Base-by-base conservation (phyloP, 2,888 invertebrate species). In the Cerastoderma edule region DNA sequence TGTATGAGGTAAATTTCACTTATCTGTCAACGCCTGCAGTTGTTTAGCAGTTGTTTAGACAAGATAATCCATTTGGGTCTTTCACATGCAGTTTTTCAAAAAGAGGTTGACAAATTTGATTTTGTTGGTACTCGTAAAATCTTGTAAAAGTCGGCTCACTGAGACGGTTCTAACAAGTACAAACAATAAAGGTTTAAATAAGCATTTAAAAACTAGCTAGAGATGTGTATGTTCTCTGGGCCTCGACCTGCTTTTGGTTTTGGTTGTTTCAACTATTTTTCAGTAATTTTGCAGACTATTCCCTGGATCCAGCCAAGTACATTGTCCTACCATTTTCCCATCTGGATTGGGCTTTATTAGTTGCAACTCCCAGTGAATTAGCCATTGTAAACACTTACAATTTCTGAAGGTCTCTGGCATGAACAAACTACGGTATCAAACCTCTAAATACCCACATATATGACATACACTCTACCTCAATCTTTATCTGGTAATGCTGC, bases 1-100 rank as follows among this genome's bases (percentile, higher is more conserved):
- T 89, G n/a, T 89, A 89, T 83, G 89, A 88, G 86, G 89, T 88
- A 78, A 70, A 78, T 19, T n/a, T 53, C 8, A 30, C 22, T 27
- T 19, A 6, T 56, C 10, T 44, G 16, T 44, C 10, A 44, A 44
- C 44, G 10, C 10, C 16, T 44, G 44, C 10, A 44, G 44, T 22
- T 53, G 19, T 53, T 22, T 56, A 56, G 27, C 24, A 24, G 19
- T 24, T 16, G 30, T 19, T 27, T 56, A 30, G 56, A 64, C 28
- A n/a, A 19, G 35, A 22, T 22, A 22, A 60, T 6, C n/a, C 35
- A 35, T 32, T 24, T 60, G 16, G 24, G 10, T 10, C 10, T 22
- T 56, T 10, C 28, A 28, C 24, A 53, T 10, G 39, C 39, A 39
- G 39, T 39, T 39, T 39, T 39, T 39, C 10, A 13, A 39, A 39